Percentiles rank a stretch among this genome's conserved stretches.
phyloP scores from a whole-genome alignment of 2,113 vertebrate species.

The Thymallus thymallus region DNA sequence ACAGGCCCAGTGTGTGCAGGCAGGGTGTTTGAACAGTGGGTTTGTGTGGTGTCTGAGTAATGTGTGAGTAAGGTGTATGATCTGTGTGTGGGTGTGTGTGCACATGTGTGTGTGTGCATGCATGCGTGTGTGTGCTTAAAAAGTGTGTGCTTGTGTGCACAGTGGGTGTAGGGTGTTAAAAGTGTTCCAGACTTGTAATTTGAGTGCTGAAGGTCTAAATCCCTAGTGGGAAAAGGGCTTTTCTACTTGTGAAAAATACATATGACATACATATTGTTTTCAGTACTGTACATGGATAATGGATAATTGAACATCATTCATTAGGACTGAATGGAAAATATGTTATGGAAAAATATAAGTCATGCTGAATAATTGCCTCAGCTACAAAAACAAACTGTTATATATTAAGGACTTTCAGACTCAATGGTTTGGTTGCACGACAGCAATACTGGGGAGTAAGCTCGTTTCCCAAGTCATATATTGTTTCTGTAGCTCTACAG shows the following conservation, averaged over 20 bases:
- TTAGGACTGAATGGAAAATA: conserved; percentile 12
- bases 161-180: conserved; percentile 34
- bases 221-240: conserved; percentile 43
- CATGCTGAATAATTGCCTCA: conserved; percentile 16
- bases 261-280: conserved; percentile 31
- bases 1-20: neutral
- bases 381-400: conserved; percentile 15
- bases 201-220: conserved; percentile 53
- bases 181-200: conserved; percentile 46
- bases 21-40: neutral
- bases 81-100: neutral
- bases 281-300: conserved; percentile 39
- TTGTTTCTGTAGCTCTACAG: neutral
- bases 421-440: neutral
- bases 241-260: conserved; percentile 28
- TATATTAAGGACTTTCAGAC: neutral
- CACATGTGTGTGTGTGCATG: neutral
- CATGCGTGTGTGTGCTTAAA: neutral
- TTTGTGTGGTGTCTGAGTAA: conserved; percentile 9
- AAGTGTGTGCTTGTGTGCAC: neutral
- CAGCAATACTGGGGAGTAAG: neutral
- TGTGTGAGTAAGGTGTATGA: neutral
- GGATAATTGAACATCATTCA: conserved; percentile 40
- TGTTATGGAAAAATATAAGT: conserved; percentile 15
- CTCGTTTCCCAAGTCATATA: neutral